Evolutionary conservation across 1,140 invertebrate genomes (phyloP), one percentile per base, ranked within the genome.

Genomic region (Anastrepha ludens): DNA sequence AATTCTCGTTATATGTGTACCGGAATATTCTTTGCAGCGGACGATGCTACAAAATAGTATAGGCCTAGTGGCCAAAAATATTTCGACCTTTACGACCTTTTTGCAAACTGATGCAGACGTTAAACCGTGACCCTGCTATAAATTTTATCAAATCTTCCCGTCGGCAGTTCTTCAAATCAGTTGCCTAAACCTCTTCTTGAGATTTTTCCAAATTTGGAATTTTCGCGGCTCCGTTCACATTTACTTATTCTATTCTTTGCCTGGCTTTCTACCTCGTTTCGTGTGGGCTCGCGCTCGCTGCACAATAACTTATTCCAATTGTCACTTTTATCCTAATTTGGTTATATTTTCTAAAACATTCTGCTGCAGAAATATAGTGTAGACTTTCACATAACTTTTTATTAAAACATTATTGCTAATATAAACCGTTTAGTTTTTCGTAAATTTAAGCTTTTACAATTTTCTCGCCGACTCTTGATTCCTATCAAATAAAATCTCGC

Each of bases 401-500:
- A 55, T 81, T 47, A 81, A 74, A 58, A 81, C 17, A 67, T 81
- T 74, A n/a, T 47, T 17, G 74, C 44, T 1, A 55, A 55, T 81
- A 81, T 50, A 29, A 81, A 81, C 15, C n/a, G 44, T 29, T 50
- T 50, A 50, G 47, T 11, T 47, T 81, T 81, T 81, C 74, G 47
- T 81, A 81, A 55, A 50, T 50, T 81, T 55, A 81, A 20, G 2
- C 44, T 58, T 50, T 55, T 81, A 44, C n/a, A 50, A 55, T 55
- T 81, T 81, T 81, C 55, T 58, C 47, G 47, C 47, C 74, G 74
- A 81, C 29, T 81, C 67, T 81, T n/a, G 74, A 29, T 81, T 29
- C 47, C 74, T 81, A 81, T 81, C 74, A 81, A 81, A 81, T 81
- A 81, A 81, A 81, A 81, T 81, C 74, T 81, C 55, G 74, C 47